phyloP scores from a whole-genome alignment of 92 coral and sea anemone genomes.

The Scolanthus callimorphus region DNA sequence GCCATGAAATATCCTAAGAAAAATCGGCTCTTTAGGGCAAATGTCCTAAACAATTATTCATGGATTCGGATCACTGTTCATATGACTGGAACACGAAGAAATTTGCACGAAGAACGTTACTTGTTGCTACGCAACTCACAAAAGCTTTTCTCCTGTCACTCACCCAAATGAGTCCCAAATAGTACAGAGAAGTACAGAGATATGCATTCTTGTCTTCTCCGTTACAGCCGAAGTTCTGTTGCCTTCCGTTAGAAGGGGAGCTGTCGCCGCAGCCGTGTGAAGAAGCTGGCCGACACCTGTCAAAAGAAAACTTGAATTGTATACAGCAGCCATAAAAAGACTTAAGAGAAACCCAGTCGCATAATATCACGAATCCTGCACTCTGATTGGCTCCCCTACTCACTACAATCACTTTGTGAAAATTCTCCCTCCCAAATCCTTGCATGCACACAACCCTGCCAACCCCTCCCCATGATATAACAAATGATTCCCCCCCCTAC shows the following conservation, averaged over 20 bases:
- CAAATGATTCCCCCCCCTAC: too few species aligned
- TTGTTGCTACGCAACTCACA: too few species aligned
- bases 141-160: not conserved
- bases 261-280: conserved; percentile 73
- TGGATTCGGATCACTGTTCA: not conserved
- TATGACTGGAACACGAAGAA: not conserved
- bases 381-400: too few species aligned
- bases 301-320: not conserved
- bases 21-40: too few species aligned
- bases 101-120: not conserved
- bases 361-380: too few species aligned
- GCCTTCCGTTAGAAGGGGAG: conserved; percentile 44
- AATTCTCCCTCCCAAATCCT: too few species aligned
- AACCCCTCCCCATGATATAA: too few species aligned
- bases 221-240: conserved; percentile 42
- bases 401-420: too few species aligned
- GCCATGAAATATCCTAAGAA: too few species aligned
- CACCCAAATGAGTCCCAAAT: conserved; percentile 79
- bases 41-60: not conserved
- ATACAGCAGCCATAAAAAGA: too few species aligned
- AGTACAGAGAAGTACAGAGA: conserved; percentile 84
- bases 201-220: conserved; percentile 87
- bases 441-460: too few species aligned
- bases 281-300: conserved; percentile 64
- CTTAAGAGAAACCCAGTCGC: too few species aligned